Base-by-base conservation (phyloP, 2,888 invertebrate genomes). In the Tachina fera region DNA sequence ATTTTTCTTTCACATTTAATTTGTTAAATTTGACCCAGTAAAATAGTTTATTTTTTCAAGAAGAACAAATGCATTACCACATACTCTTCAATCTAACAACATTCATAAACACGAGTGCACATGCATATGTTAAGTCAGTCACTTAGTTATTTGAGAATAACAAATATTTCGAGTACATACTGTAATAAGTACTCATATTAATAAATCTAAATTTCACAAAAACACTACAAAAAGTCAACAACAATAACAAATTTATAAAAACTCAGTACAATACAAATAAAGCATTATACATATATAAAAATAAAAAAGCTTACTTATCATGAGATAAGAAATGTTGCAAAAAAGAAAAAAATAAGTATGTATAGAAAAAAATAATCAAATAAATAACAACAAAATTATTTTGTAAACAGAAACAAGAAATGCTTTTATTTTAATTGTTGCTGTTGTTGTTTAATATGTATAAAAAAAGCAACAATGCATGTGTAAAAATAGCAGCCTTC, bases 191-290 rank as follows among this genome's bases (percentile, higher is more conserved):
- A 43, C 61, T 43, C 16, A 6, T 60, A 31, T n/a, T 60, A 39
- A 14, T 60, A 43, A 9, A 43, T 61, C 16, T 41, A 16, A 61
- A 60, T 61, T 61, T 16, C 16, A 61, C 60, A 61, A 61, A 61
- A 61, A 43, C 43, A 61, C 43, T 43, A 19, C 41, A 60, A 10
- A 39, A n/a, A 41, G n/a, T 43, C 43, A 63, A 63, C 19, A 43
- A 16, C 65, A 65, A 65, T 22, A 65, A 65, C 22, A 47, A 47
- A 49, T 45, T 49, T 31, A n/a, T 49, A 67, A 67, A 9, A 49
- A n/a, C 14, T 65, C 4, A 22, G 13, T 58, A 31, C 39, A 39
- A 41, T 14, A 31, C 1, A 41, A 22, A 1, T 10, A 56, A 31
- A 3, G 13, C 8, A n/a, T 14, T 14, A 6, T 11, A 16, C 16